Base-by-base conservation (phyloP, 1,140 invertebrate species). In the Hyles vespertilio region DNA sequence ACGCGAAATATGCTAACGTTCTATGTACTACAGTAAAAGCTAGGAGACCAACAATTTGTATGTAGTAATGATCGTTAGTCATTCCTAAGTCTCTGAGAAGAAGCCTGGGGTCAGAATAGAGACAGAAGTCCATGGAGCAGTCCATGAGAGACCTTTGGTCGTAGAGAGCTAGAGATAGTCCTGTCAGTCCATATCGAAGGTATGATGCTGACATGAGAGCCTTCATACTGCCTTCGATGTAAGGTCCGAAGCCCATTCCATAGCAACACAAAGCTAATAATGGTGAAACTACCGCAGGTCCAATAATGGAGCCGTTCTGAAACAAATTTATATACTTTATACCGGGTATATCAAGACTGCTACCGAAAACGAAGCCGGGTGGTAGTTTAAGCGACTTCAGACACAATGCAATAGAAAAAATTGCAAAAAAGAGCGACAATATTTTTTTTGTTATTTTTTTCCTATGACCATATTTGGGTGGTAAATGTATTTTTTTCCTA, bases 281-380 rank as follows among this genome's bases (percentile, higher is more conserved):
- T 1, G 92, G 92, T 0, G 92, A 91, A 2, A 91, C 89, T 0
- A 86, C 74, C 53, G 91, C 76, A 2, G 92, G 92, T 2, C 91
- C 92, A 7, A 93, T 75, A 22, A 92, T 92, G 6, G 91, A 89
- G 47, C 92, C 92, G 56, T 92, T 93, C 92, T 93, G 81, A 8
- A 89, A 88, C 62, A 40, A 40, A 40, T 22, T 22, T 22, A 22
- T 22, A 22, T n/a, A n/a, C n/a, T n/a, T n/a, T n/a, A n/a, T n/a
- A n/a, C n/a, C n/a, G n/a, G n/a, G n/a, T n/a, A n/a, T n/a, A n/a
- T n/a, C n/a, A n/a, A n/a, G n/a, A n/a, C n/a, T n/a, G n/a, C n/a
- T n/a, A n/a, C n/a, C n/a, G n/a, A n/a, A n/a, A n/a, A n/a, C n/a
- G n/a, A n/a, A n/a, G n/a, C n/a, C n/a, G n/a, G n/a, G n/a, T n/a